Conservation (phyloP, 2,888 invertebrate genomes). For the Macaria liturata region DNA sequence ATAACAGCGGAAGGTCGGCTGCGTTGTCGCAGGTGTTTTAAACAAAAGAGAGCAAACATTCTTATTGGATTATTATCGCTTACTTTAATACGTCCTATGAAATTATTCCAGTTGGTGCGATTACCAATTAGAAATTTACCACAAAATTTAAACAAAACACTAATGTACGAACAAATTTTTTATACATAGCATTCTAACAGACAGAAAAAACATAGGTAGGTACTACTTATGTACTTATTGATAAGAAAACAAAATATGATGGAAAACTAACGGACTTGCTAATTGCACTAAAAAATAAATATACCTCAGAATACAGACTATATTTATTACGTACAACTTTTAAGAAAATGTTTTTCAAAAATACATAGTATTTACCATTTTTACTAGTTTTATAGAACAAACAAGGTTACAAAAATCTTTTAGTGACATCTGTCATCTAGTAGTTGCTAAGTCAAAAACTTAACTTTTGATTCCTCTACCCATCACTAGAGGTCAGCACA, state of each 20-base stretch:
- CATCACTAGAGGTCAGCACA: slow-evolving; percentile 67
- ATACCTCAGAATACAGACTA: too few relatives aligned
- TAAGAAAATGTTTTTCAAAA: too few relatives aligned
- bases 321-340: too few relatives aligned
- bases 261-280: too few relatives aligned
- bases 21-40: slow-evolving; percentile 55
- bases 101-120: slow-evolving; percentile 18
- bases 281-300: too few relatives aligned
- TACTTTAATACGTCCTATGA: slow-evolving; percentile 23
- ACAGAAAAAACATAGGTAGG: too few relatives aligned
- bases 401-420: not conserved
- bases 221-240: too few relatives aligned
- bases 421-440: slow-evolving; percentile 66
- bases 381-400: too few relatives aligned
- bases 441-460: slow-evolving; percentile 42
- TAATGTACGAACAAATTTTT: not conserved
- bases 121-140: slow-evolving; percentile 21
- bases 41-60: slow-evolving; percentile 43
- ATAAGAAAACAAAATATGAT: too few relatives aligned
- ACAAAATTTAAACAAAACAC: not conserved
- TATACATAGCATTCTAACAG: not conserved
- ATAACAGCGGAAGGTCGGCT: slow-evolving; percentile 43
- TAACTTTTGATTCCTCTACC: slow-evolving; percentile 57
- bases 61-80: slow-evolving; percentile 48
- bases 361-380: too few relatives aligned